Conservation (phyloP, 2,113 vertebrate genomes). For the Origma solitaria region DNA sequence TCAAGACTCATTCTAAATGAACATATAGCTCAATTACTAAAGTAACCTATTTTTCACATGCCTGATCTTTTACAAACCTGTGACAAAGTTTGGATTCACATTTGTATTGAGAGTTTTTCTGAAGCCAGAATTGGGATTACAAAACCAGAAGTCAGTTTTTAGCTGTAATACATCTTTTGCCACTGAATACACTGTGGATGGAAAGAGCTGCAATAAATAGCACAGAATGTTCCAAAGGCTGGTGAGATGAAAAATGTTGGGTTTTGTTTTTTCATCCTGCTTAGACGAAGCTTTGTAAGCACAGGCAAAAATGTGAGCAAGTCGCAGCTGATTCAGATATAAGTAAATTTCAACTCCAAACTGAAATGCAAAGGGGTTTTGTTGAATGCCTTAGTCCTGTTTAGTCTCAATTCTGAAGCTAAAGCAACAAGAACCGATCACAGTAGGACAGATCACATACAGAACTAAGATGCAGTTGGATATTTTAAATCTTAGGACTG, state of each 20-base stretch:
- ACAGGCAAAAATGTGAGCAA: background rate
- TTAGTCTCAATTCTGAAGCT: background rate
- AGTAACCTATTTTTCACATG: background rate
- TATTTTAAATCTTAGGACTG: background rate
- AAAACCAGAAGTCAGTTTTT: background rate
- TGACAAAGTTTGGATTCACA: background rate
- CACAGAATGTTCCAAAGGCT: constrained; percentile 9
- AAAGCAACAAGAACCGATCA: background rate
- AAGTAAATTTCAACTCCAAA: background rate
- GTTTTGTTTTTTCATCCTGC: background rate
- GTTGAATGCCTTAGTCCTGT: background rate
- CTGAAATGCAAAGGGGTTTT: background rate
- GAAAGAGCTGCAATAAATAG: constrained; percentile 8
- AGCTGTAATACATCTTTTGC: background rate
- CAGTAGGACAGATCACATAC: background rate
- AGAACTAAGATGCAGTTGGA: background rate
- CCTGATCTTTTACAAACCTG: background rate
- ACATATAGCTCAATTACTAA: background rate
- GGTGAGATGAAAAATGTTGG: background rate
- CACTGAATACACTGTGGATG: background rate
- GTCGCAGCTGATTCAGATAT: background rate
- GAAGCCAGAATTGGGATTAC: background rate
- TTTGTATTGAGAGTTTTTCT: background rate
- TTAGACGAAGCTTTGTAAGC: background rate
- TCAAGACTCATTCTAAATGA: background rate